Evolutionary conservation across 2,888 invertebrate species (phyloP).

Genomic region (Ischnura elegans): DNA sequence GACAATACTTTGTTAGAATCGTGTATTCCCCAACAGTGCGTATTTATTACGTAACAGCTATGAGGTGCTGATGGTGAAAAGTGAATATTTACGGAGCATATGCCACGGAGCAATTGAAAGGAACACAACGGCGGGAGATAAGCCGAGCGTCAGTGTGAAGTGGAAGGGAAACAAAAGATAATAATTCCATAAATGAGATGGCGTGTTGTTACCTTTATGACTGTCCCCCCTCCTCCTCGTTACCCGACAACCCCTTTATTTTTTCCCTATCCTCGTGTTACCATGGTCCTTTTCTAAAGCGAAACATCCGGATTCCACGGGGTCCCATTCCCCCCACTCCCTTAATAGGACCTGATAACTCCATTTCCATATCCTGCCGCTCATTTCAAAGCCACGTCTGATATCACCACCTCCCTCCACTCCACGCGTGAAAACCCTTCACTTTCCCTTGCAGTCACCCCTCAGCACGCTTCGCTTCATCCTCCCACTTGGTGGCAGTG

Average conservation of each 20-base stretch:
- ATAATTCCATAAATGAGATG: conserved; percentile 18
- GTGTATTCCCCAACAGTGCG: too few relatives aligned
- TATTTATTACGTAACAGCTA: too few relatives aligned
- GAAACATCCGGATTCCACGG: neutral
- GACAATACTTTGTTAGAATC: too few relatives aligned
- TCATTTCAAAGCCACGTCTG: neutral
- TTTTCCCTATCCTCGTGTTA: neutral
- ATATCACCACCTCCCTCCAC: neutral
- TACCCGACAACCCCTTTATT: neutral
- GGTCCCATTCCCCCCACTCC: neutral
- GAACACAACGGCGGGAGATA: neutral
- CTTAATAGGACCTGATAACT: neutral
- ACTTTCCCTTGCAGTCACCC: neutral
- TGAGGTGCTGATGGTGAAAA: too few relatives aligned
- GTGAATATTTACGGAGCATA: neutral
- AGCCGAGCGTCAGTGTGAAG: neutral
- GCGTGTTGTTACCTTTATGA: neutral
- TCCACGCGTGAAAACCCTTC: too few relatives aligned
- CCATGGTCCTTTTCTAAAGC: neutral
- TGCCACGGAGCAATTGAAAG: neutral
- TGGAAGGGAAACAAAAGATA: conserved; percentile 58
- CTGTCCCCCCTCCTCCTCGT: neutral
- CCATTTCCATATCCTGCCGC: neutral
- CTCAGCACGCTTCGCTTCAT: neutral
- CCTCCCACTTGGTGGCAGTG: too few relatives aligned